phyloP scores from a whole-genome alignment of 2,797 vertebrate species.

The Siniperca undulata region DNA sequence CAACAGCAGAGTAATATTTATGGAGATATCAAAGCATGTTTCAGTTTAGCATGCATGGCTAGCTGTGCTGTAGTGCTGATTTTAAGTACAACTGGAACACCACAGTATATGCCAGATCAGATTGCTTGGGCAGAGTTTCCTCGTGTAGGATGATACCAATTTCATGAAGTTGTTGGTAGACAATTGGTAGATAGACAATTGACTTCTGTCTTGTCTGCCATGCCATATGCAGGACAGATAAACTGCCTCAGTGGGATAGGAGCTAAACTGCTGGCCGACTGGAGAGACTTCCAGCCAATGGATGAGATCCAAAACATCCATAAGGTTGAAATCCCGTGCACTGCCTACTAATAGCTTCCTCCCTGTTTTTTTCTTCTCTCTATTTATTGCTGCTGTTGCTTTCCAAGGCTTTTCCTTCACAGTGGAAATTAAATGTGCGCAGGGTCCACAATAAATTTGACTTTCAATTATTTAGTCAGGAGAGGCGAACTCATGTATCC shows the following conservation, averaged over 20 bases:
- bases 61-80: constrained; percentile 3
- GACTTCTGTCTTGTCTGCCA: constrained; percentile 17
- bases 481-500: constrained; percentile 6
- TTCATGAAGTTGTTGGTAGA: constrained; percentile 7
- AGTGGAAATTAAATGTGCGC: neutral
- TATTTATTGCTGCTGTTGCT: constrained; percentile 22
- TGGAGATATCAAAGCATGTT: constrained; percentile 10
- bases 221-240: constrained; percentile 51
- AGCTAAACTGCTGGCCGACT: constrained; percentile 52
- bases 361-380: neutral
- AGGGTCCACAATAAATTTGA: constrained; percentile 18
- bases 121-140: neutral
- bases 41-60: constrained; percentile 2
- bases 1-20: constrained; percentile 26
- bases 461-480: constrained; percentile 6
- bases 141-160: neutral
- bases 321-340: constrained; percentile 33
- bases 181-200: neutral
- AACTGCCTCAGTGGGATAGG: constrained; percentile 32
- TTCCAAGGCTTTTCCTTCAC: neutral
- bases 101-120: constrained; percentile 9
- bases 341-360: constrained; percentile 48
- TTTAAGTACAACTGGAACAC: constrained; percentile 10
- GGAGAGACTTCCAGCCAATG: constrained; percentile 53
- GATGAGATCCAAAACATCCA: constrained; percentile 58